Evolutionary conservation across 1,140 invertebrate genomes (phyloP), one percentile per base, ranked within the genome.

Genomic region (Diprion similis): DNA sequence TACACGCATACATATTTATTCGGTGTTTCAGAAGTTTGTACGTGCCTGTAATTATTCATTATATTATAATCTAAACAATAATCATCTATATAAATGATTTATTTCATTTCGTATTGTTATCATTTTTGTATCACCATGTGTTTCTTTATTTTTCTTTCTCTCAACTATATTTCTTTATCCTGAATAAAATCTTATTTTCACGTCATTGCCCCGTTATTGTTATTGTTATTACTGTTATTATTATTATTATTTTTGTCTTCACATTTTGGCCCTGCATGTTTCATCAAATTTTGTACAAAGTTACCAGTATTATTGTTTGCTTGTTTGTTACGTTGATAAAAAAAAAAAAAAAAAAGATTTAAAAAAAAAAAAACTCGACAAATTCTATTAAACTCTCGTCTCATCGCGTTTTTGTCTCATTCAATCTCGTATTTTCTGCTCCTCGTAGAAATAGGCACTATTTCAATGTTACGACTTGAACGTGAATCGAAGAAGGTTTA

Each of bases 281-380:
- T 59, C 51, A 59, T 83, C 83, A 75, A 84, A 87, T 84, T 87
- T 86, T 87, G 85, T 87, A 87, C 85, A 83, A 83, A 78, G 81
- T 85, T 86, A 64, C 80, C 85, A 87, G 84, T 87, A 81, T 87
- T 83, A 82, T 85, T 75, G 64, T 74, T 69, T 78, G 71, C 78
- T 73, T 75, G 73, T 79, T 85, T 76, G 75, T 81, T 82, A 81
- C 65, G 17, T 68, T 45, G 3, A 59, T 8, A 59, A 8, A 15
- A 59, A 59, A 59, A 59, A 37, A 59, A 59, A 4, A 4, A 59
- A 59, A 59, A 59, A 59, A 1, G 8, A 59, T n/a, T n/a, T n/a
- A 59, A 59, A 37, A 59, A 59, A 4, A 4, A 59, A 59, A 59
- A 59, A 59, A 1, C n/a, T n/a, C n/a, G 8, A 59, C n/a, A 59